Evolutionary conservation across 2,113 vertebrate genomes (phyloP).

Genomic region (Percopsis transmontana): DNA sequence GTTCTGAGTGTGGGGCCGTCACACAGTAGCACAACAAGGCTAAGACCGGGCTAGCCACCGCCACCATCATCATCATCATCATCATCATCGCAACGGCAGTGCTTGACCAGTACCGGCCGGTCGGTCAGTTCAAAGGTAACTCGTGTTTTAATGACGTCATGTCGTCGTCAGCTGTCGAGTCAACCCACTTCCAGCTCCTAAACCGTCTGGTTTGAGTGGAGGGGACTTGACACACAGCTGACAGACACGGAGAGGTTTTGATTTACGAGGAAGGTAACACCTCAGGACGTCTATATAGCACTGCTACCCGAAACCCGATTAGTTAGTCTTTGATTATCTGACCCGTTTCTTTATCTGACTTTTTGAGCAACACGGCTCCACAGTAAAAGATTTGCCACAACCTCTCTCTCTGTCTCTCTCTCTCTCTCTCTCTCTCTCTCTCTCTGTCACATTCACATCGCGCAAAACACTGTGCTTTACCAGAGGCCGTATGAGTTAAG

Average conservation of each 20-base stretch:
- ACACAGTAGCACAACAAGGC: conserved; percentile 21
- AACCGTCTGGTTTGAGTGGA: too few relatives aligned
- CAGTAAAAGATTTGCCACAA: conserved; percentile 55
- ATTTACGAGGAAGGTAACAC: conserved; percentile 29
- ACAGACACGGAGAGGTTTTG: too few relatives aligned
- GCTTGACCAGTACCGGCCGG: background rate
- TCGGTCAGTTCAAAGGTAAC: background rate
- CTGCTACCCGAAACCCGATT: conserved; percentile 68
- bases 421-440: background rate
- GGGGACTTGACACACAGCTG: too few relatives aligned
- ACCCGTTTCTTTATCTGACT: conserved; percentile 61
- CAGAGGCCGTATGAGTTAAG: too few relatives aligned
- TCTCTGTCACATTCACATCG: background rate
- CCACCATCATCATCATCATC: conserved; percentile 7
- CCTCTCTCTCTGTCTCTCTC: background rate
- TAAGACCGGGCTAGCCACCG: conserved; percentile 8
- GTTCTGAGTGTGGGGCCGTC: conserved; percentile 18
- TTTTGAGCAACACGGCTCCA: conserved; percentile 60
- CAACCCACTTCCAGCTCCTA: conserved; percentile 3
- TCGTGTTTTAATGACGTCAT: background rate
- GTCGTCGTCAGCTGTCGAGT: background rate
- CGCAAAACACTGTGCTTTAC: background rate
- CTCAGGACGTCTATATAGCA: conserved; percentile 21
- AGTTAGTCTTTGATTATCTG: conserved; percentile 62
- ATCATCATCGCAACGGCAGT: background rate